These are phyloP conservation scores for Ylistrum balloti DNA, from an alignment of 1,140 invertebrate species.

Conservation along the genomic window DNA sequence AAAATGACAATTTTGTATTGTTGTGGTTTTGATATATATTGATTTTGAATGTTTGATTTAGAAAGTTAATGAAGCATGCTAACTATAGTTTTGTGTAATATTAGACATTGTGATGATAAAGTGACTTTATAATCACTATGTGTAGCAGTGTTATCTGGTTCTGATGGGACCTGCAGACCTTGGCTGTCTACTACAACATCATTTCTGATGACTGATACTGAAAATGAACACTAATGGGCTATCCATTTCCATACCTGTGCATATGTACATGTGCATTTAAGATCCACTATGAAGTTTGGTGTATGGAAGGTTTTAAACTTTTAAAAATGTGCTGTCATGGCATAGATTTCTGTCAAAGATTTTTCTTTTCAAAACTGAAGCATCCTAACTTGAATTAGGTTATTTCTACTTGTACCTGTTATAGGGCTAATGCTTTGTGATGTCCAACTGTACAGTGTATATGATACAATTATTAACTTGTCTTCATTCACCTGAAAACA, in stretches of 20 bases:
- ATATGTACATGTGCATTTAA: too few species aligned
- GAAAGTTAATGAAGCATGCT: not conserved
- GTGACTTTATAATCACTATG: not conserved
- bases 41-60: not conserved
- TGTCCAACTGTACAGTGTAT: not conserved
- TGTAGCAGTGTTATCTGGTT: not conserved
- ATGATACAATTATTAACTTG: too few species aligned
- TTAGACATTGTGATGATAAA: not conserved
- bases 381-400: too few species aligned
- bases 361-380: too few species aligned
- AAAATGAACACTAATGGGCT: not conserved
- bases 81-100: not conserved
- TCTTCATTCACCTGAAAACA: too few species aligned
- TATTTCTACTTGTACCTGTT: too few species aligned
- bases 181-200: not conserved
- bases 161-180: slow-evolving; percentile 4
- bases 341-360: too few species aligned
- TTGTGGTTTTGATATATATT: not conserved
- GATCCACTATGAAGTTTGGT: not conserved
- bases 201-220: not conserved
- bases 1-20: not conserved
- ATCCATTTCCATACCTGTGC: not conserved
- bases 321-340: too few species aligned
- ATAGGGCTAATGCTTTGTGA: too few species aligned
- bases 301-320: not conserved